A percentile compares a stretch with the other conserved stretches of the same genome.
These are phyloP conservation scores for Microplitis deprimator DNA, from an alignment of 2,888 invertebrate species.

Conservation along the genomic window DNA sequence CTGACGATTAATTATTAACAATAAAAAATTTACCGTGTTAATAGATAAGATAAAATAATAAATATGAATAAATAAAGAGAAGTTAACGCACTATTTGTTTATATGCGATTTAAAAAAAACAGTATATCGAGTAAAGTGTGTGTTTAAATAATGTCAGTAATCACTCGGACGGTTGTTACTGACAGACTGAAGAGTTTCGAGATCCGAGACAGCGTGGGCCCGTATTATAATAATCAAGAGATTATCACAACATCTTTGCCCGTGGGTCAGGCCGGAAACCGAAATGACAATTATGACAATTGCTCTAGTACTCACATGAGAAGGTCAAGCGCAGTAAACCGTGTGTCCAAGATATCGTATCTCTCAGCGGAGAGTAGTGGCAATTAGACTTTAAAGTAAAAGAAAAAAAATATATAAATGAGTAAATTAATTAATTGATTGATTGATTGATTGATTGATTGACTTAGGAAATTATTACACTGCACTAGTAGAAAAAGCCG, in stretches of 20 bases:
- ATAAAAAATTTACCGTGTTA: no score
- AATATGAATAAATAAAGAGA: no score
- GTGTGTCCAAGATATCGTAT: not conserved
- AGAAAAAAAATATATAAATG: not conserved
- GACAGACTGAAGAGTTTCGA: constrained; percentile 8
- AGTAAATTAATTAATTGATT: not conserved
- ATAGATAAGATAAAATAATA: no score
- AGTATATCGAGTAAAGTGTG: not conserved
- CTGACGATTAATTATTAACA: no score
- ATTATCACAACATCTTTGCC: constrained; percentile 27
- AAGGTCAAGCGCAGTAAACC: constrained; percentile 3
- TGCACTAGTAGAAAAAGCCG: not conserved
- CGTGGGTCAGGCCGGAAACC: constrained; percentile 29
- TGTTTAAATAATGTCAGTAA: not conserved
- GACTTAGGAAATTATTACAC: not conserved
- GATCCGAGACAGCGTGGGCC: constrained; percentile 32
- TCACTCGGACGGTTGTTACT: not conserved
- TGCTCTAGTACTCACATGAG: constrained; percentile 21
- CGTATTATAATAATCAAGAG: constrained; percentile 15
- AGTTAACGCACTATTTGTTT: no score
- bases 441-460: not conserved
- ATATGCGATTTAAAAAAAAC: no score
- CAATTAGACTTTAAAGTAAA: not conserved
- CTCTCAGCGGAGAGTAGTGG: not conserved
- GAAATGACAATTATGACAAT: constrained; percentile 27